Evolutionary conservation across 2,888 invertebrate species (phyloP).

Genomic region (Bombylius major): DNA sequence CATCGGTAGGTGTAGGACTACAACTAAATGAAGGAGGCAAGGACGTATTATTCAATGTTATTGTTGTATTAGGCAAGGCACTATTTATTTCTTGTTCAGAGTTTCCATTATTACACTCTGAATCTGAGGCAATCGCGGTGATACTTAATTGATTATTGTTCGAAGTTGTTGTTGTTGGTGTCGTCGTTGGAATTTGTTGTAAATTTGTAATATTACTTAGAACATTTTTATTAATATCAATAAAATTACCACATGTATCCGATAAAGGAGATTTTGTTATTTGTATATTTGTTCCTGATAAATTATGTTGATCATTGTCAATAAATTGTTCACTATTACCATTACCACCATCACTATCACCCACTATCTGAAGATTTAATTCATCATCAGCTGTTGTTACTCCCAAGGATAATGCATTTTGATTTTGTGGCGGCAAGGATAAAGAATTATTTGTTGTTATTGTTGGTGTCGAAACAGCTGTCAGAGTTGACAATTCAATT

Average conservation of each 20-base stretch:
- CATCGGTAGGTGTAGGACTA: conserved; percentile 34
- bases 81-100: conserved; percentile 1
- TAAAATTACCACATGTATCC: not conserved
- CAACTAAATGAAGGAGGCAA: conserved; percentile 24
- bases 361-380: not conserved
- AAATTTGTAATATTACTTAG: not conserved
- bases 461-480: not conserved
- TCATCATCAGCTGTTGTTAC: not conserved
- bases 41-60: not conserved
- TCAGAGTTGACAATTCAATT: conserved; percentile 4
- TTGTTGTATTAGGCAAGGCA: conserved; percentile 13
- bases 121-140: not conserved
- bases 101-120: not conserved
- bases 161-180: not conserved
- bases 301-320: not conserved
- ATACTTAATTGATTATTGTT: not conserved
- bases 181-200: not conserved
- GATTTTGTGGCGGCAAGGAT: too few species aligned
- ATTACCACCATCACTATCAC: not conserved
- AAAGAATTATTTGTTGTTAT: not conserved
- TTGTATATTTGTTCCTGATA: not conserved
- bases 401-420: too few species aligned
- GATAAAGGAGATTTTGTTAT: not conserved
- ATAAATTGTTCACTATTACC: not conserved
- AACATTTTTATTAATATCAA: conserved; percentile 4